Base-by-base conservation (phyloP, 2,113 vertebrate species). In the Mustela nigripes region DNA sequence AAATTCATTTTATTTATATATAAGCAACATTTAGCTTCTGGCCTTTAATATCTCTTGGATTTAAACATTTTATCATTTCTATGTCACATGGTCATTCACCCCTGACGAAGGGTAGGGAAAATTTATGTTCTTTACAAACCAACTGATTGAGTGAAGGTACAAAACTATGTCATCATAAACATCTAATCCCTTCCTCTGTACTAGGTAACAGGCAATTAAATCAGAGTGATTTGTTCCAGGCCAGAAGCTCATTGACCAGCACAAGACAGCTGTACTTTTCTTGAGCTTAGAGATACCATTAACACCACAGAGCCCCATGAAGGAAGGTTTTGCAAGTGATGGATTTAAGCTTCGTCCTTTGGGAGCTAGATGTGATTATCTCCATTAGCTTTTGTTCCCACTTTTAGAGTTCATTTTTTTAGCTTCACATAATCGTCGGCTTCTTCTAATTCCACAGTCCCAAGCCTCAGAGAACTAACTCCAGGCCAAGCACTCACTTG, bases 171-270 rank as follows among this genome's bases (percentile, higher is more conserved):
- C 91, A 67, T 86, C 89, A 95, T 79, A 95, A 81, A 94, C 84
- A 89, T 91, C 76, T 71, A 97, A 90, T 63, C 76, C 24, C 48
- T 95, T 95, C 96, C 39, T 92, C 19, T 78, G 39, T 95, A 67
- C 69, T 45, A 95, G 87, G 63, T 92, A 97, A 92, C 50, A 96
- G 74, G 60, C 91, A 96, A 96, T 97, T 94, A 95, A 95, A 91
- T 90, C 56, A 85, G 24, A 95, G 36, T 82, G 88, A 91, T 94
- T 97, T 97, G 91, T 76, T 94, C n/a, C 19, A 92, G 62, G 67
- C 53, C 89, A 80, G 26, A 93, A 96, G 42, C 63, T 97, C 53
- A 92, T 48, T 82, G 87, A 89, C 92, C 60, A 88, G 45, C 53
- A 92, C 24, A 78, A 92, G 42, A 7, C n/a, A 80, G 56, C 56